These are phyloP conservation scores for Tricholaema leucomelas DNA, from an alignment of 2,113 vertebrate species.

Conservation along the genomic window DNA sequence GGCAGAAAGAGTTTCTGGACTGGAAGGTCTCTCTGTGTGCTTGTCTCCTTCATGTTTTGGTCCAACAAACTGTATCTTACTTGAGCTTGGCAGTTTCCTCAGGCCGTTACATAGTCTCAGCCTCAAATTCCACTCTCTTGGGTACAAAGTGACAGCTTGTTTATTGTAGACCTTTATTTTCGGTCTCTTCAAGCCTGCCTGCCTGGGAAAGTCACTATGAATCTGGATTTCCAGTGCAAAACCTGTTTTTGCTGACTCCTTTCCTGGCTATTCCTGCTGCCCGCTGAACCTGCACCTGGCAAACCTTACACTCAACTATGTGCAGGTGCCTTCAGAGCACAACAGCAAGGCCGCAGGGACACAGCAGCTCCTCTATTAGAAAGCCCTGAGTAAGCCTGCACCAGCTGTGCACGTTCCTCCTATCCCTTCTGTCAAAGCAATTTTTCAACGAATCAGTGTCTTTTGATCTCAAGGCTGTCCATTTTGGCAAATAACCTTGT, in stretches of 20 bases:
- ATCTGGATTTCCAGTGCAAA: neutral
- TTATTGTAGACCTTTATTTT: neutral
- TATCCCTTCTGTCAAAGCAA: neutral
- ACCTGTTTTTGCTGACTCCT: neutral
- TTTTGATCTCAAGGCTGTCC: neutral
- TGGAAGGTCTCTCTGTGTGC: neutral
- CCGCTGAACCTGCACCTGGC: neutral
- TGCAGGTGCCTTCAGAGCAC: neutral
- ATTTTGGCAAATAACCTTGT: neutral
- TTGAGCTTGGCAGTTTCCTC: neutral
- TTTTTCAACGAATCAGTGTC: neutral
- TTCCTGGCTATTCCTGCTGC: neutral
- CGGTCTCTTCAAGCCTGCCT: neutral
- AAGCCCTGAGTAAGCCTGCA: neutral
- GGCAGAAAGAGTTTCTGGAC: neutral
- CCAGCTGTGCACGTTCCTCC: neutral
- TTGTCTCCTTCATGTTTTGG: neutral
- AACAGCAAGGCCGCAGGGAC: neutral
- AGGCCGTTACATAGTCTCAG: neutral
- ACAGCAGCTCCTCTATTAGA: neutral
- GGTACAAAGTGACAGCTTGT: neutral
- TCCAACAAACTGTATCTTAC: neutral
- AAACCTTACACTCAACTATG: rapidly evolving
- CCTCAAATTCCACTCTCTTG: neutral
- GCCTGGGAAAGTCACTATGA: neutral